Conservation (phyloP, 2,888 invertebrate species). For the Meghimatium bilineatum region DNA sequence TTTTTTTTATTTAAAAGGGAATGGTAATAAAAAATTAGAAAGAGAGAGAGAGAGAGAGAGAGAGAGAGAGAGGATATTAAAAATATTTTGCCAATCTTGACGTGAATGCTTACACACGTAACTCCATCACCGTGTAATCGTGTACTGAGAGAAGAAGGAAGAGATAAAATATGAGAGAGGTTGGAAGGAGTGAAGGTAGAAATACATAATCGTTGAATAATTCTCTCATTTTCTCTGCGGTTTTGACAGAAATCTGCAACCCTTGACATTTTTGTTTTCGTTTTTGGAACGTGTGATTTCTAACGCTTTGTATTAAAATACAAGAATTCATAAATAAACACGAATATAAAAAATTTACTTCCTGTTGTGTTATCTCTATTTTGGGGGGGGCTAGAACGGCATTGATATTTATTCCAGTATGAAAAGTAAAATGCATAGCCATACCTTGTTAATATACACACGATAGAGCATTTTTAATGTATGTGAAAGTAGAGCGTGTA, state of each 20-base stretch:
- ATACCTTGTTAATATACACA: too few relatives aligned
- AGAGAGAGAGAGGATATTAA: not conserved
- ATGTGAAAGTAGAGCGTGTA: too few relatives aligned
- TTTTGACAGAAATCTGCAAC: not conserved
- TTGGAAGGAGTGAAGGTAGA: not conserved
- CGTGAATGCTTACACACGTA: not conserved
- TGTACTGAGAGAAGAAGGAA: not conserved
- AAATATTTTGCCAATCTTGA: not conserved
- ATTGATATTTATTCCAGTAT: not conserved
- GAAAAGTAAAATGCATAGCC: too few relatives aligned
- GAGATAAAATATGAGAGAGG: too few relatives aligned
- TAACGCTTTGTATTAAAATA: not conserved
- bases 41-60: not conserved
- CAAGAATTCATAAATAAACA: not conserved
- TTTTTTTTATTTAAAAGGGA: not conserved
- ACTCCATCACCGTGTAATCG: constrained; percentile 14
- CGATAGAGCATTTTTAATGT: too few relatives aligned
- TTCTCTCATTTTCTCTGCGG: not conserved
- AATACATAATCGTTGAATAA: constrained; percentile 14
- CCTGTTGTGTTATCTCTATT: not conserved
- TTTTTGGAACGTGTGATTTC: not conserved
- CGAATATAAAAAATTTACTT: not conserved
- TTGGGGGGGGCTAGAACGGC: not conserved
- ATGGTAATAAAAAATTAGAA: not conserved
- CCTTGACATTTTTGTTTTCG: not conserved